Evolutionary conservation across 2,888 invertebrate genomes (phyloP).

Genomic region (Proisotoma minuta): DNA sequence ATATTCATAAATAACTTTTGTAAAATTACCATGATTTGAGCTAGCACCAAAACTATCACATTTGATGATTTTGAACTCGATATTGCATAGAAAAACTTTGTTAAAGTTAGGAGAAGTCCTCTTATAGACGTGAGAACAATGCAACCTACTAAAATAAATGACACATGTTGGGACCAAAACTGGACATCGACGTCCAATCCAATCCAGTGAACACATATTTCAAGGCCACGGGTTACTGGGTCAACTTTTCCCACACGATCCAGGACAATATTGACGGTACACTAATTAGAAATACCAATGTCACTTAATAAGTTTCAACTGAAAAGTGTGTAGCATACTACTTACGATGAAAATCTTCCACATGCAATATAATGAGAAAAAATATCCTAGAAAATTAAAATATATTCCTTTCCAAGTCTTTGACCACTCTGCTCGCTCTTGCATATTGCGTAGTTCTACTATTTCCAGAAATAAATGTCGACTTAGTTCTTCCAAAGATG

Average conservation of each 20-base stretch:
- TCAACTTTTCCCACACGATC: constrained; percentile 98
- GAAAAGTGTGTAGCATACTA: constrained; percentile 20
- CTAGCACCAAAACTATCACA: constrained; percentile 90
- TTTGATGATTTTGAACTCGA: constrained; percentile 98
- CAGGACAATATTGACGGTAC: constrained; percentile 96
- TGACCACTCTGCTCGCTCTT: constrained; percentile 90
- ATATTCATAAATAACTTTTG: no score
- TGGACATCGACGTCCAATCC: constrained; percentile 93
- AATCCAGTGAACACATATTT: constrained; percentile 94
- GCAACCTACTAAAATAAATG: constrained; percentile 92
- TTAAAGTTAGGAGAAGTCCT: constrained; percentile 89
- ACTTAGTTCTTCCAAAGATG: constrained; percentile 83
- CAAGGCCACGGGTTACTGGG: constrained; percentile 92
- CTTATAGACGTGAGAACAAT: constrained; percentile 97
- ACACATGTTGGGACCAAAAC: constrained; percentile 99
- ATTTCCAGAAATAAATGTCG: constrained; percentile 94
- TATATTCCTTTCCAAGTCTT: constrained; percentile 95
- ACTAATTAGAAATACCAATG: constrained; percentile 56
- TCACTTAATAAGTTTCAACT: not conserved
- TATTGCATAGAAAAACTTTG: constrained; percentile 99
- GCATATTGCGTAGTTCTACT: constrained; percentile 84
- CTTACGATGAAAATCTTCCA: constrained; percentile 99
- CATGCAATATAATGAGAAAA: constrained; percentile 95
- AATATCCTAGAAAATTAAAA: constrained; percentile 96
- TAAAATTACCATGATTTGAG: constrained; percentile 84